Percentiles rank a stretch among this genome's conserved stretches.
Conservation (phyloP, 2,888 invertebrate genomes). For the Apamea sordens region DNA sequence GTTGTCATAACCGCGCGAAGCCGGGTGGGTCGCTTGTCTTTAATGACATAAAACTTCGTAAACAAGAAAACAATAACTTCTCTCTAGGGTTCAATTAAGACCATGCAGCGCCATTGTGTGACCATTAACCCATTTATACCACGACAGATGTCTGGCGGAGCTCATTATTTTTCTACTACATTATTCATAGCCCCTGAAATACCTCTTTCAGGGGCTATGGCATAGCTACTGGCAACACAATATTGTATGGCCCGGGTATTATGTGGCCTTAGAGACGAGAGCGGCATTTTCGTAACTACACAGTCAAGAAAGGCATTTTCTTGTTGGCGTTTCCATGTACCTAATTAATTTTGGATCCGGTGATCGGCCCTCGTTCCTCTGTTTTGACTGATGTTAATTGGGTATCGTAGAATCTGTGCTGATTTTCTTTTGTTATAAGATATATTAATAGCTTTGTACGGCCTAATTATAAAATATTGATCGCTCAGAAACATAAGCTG, state of each 20-base stretch:
- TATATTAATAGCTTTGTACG: not conserved
- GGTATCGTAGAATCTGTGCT: no score
- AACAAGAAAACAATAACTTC: not conserved
- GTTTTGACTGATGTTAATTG: not conserved
- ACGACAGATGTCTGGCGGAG: slow-evolving; percentile 70
- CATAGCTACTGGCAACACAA: slow-evolving; percentile 58
- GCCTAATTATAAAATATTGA: not conserved
- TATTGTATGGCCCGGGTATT: slow-evolving; percentile 49
- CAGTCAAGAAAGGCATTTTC: not conserved
- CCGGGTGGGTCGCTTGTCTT: not conserved
- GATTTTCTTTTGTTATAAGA: slow-evolving; percentile 1
- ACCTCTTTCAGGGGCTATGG: no score
- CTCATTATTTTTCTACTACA: slow-evolving; percentile 78
- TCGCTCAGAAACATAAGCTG: not conserved
- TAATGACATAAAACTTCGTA: not conserved
- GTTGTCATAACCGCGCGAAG: not conserved
- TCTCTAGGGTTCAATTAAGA: slow-evolving; percentile 33
- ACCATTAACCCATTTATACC: slow-evolving; percentile 56
- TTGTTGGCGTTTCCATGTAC: not conserved
- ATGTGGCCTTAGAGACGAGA: slow-evolving; percentile 41
- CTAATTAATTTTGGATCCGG: slow-evolving; percentile 14
- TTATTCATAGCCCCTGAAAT: slow-evolving; percentile 73
- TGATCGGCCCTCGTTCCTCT: not conserved
- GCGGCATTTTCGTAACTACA: slow-evolving; percentile 27
- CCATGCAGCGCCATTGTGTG: slow-evolving; percentile 43